Base-by-base conservation (phyloP, 2,888 invertebrate species). In the Hypolimnas misippus region DNA sequence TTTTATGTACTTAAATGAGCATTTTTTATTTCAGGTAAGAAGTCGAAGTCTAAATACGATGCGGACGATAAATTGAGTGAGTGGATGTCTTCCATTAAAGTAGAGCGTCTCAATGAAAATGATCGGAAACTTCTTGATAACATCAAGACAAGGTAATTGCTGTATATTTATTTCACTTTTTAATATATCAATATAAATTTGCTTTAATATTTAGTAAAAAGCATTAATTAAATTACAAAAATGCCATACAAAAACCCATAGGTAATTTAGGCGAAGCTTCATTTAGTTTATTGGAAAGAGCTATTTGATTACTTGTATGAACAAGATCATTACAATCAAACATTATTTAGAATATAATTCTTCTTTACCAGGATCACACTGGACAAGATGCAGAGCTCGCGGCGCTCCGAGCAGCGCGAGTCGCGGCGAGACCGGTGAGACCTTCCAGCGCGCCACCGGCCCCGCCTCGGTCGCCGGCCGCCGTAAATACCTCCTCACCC, bases 81-180 rank as follows among this genome's bases (percentile, higher is more conserved):
- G 63, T 94, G 93, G 93, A 93, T 93, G 82, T 88, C 93, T 0
- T 75, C 78, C 3, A 80, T 89, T 56, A 90, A 93, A 38, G 83
- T 90, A 69, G 93, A 93, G 38, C 84, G 93, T 2, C 92, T 94
- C 42, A 92, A 92, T 59, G 93, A 93, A 3, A 92, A 86, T 53
- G 94, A 94, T 69, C 87, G 93, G 66, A 93, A 93, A 69, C 79
- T 94, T 7, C 75, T 94, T 5, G 93, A 94, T 67, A 92, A 89
- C 40, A 79, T 93, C 19, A 93, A 89, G 67, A 84, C 75, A 71
- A 89, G 84, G 87, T 86, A 0, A n/a, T 17, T 14, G 2, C 14
- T 17, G 2, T 2, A 10, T 40, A n/a, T 40, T 40, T 3, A 14
- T 16, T 42, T 38, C 3, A 7, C 6, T 42, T 29, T 29, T 29